These are phyloP conservation scores for Eulemur macaco DNA, from an alignment of 2,113 vertebrate species.

Conservation along the genomic window DNA sequence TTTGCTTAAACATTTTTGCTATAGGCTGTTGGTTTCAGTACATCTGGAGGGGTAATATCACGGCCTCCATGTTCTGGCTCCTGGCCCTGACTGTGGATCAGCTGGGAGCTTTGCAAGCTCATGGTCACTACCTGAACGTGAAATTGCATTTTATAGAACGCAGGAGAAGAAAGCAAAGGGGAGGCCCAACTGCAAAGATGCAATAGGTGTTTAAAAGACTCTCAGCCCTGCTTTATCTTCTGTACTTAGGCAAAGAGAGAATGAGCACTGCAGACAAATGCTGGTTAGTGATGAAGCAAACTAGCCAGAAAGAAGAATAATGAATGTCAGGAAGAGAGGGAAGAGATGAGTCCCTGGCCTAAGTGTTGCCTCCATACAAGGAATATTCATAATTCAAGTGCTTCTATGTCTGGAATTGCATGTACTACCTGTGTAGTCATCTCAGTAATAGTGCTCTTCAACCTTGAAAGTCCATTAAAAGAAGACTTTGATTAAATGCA, in stretches of 20 bases:
- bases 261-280: not conserved
- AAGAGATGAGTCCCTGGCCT: not conserved
- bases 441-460: not conserved
- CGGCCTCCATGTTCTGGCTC: not conserved
- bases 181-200: not conserved
- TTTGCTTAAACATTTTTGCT: not conserved
- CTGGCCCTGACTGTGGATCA: not conserved
- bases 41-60: not conserved
- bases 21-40: not conserved
- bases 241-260: not conserved
- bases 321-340: not conserved
- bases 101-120: not conserved
- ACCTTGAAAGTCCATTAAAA: not conserved
- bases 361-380: not conserved
- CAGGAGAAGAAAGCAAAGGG: not conserved
- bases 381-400: not conserved
- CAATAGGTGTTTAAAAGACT: not conserved
- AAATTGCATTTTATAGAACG: not conserved
- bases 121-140: not conserved
- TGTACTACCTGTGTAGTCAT: not conserved
- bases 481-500: not conserved
- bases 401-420: not conserved
- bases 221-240: not conserved
- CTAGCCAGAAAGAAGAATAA: too few species aligned
- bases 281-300: not conserved